Percentiles rank a stretch among this genome's conserved stretches.
phyloP scores from a whole-genome alignment of 2,113 vertebrate species.

The Octodon degus region DNA sequence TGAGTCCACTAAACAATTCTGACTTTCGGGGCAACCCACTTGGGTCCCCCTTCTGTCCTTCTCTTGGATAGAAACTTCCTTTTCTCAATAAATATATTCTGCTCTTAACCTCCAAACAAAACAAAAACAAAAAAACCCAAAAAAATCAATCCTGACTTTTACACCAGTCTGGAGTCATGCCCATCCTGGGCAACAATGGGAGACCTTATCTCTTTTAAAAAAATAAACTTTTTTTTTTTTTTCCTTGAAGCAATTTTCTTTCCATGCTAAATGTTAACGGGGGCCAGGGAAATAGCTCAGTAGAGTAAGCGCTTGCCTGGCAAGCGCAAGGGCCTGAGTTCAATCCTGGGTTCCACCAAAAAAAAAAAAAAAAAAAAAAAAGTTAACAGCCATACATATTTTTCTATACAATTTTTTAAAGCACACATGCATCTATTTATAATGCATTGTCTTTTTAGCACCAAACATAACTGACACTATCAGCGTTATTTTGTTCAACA shows the following conservation, averaged over 20 bases:
- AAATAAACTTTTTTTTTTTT: not conserved
- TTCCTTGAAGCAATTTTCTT: slow-evolving; percentile 16
- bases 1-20: not conserved
- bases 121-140: too few relatives aligned
- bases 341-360: too few relatives aligned
- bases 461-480: slow-evolving; percentile 9
- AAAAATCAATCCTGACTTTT: not conserved
- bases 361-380: too few relatives aligned
- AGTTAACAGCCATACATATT: not conserved
- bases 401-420: slow-evolving; percentile 28
- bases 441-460: not conserved
- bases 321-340: too few relatives aligned
- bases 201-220: not conserved
- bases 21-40: not conserved
- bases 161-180: not conserved
- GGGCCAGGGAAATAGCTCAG: too few relatives aligned
- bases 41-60: too few relatives aligned
- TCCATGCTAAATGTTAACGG: not conserved
- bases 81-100: too few relatives aligned
- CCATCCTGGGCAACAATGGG: not conserved
- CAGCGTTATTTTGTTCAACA: not conserved
- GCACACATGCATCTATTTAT: not conserved
- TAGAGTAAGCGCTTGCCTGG: too few relatives aligned
- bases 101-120: too few relatives aligned
- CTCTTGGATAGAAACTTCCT: too few relatives aligned